Evolutionary conservation across 1,140 invertebrate species (phyloP).

Genomic region (Teleopsis dalmanni): DNA sequence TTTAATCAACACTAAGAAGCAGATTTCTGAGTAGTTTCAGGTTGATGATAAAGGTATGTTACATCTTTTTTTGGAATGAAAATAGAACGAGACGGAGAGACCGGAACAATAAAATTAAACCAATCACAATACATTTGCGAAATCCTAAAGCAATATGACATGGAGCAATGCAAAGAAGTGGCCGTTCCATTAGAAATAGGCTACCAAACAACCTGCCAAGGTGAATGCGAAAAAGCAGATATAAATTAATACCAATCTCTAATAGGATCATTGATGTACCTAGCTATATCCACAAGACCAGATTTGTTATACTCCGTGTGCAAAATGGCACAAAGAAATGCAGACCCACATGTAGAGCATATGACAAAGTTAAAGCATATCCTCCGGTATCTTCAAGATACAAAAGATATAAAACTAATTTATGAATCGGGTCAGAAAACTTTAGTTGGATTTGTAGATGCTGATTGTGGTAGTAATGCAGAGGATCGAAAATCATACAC

Average conservation of each 20-base stretch:
- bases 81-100: conserved; percentile 1
- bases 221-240: conserved; percentile 4
- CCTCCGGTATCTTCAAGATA: conserved; percentile 9
- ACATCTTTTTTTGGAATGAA: conserved; percentile 15
- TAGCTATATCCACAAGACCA: conserved; percentile 34
- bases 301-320: conserved; percentile 38
- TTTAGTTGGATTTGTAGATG: conserved; percentile 11
- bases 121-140: conserved; percentile 37
- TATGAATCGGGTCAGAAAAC: conserved; percentile 8
- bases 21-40: too few relatives aligned
- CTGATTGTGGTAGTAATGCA: conserved; percentile 34
- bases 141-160: conserved; percentile 34
- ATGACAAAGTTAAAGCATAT: conserved; percentile 10
- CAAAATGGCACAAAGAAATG: conserved; percentile 29
- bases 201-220: conserved; percentile 1
- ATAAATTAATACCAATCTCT: conserved; percentile 16
- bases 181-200: conserved; percentile 28
- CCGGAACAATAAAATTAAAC: conserved; percentile 20
- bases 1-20: neutral
- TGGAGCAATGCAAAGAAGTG: conserved; percentile 34
- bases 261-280: conserved; percentile 38
- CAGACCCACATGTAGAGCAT: conserved; percentile 23
- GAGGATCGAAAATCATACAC: conserved; percentile 22
- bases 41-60: too few relatives aligned
- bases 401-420: neutral